phyloP scores from a whole-genome alignment of 2,797 vertebrate species.

The Pangasius larnaudii region DNA sequence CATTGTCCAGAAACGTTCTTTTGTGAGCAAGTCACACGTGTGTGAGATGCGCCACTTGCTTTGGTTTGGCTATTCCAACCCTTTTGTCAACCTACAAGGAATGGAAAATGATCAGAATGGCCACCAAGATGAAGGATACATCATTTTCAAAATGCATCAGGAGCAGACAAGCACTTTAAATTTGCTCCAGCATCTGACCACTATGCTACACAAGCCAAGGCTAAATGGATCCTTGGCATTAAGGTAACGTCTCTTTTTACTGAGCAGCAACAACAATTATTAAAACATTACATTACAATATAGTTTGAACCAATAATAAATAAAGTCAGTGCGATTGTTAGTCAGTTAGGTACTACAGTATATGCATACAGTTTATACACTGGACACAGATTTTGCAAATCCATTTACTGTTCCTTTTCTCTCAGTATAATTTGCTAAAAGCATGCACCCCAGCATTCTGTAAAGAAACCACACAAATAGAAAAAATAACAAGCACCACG shows the following conservation, averaged over 20 bases:
- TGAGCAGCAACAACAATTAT: background rate
- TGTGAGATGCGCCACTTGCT: background rate
- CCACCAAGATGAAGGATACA: background rate
- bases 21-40: background rate
- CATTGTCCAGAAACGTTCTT: background rate
- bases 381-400: background rate
- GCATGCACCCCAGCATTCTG: background rate
- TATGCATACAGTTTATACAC: background rate
- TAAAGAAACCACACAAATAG: background rate
- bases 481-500: background rate
- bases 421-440: slow-evolving; percentile 16
- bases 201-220: background rate
- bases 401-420: background rate
- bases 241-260: background rate
- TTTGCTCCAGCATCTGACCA: background rate
- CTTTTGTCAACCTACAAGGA: background rate
- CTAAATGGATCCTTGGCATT: background rate
- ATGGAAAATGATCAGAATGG: background rate
- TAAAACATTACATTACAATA: background rate
- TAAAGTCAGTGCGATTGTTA: background rate
- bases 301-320: background rate
- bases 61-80: background rate
- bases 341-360: background rate
- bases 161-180: background rate
- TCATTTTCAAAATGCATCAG: background rate